Percentiles rank a stretch among this genome's conserved stretches.
Conservation (phyloP, 30 jellyfish, hydroid and myxozoan genomes). For the Turritopsis rubra region DNA sequence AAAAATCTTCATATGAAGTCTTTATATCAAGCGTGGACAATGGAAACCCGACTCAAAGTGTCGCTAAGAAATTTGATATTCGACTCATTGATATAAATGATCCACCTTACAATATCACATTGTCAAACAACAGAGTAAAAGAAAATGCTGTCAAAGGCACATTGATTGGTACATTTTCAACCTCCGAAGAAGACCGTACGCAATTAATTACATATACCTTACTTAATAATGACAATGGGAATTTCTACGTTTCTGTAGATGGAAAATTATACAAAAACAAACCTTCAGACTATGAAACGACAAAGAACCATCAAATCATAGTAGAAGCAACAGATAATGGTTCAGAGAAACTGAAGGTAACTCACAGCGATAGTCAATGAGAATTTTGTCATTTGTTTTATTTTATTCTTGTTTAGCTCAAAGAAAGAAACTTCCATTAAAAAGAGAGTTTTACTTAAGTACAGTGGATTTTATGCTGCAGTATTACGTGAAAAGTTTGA, state of each 20-base stretch:
- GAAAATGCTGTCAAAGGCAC: conserved; percentile 54
- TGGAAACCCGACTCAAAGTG: conserved; percentile 67
- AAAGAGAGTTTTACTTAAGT: too few relatives aligned
- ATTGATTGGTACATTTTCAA: conserved; percentile 53
- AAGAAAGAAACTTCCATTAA: too few relatives aligned
- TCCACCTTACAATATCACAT: conserved; percentile 42
- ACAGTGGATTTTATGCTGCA: too few relatives aligned
- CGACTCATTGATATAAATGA: conserved; percentile 66
- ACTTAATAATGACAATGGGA: conserved; percentile 52
- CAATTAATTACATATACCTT: conserved; percentile 43
- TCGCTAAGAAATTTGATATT: conserved; percentile 19
- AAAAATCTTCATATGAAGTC: conserved; percentile 7
- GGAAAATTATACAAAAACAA: conserved; percentile 49
- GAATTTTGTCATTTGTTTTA: not conserved
- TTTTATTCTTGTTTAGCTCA: too few relatives aligned
- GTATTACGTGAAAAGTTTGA: too few relatives aligned
- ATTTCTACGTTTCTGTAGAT: conserved; percentile 21
- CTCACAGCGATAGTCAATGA: not conserved
- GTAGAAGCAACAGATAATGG: conserved; percentile 82
- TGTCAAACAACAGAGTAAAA: conserved; percentile 39
- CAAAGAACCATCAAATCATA: conserved; percentile 38
- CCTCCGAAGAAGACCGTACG: conserved; percentile 49
- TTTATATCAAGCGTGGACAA: conserved; percentile 44
- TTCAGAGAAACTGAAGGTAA: conserved; percentile 45
- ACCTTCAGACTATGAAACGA: conserved; percentile 65